phyloP scores from a whole-genome alignment of 2,888 invertebrate species.

The Spodoptera picta region DNA sequence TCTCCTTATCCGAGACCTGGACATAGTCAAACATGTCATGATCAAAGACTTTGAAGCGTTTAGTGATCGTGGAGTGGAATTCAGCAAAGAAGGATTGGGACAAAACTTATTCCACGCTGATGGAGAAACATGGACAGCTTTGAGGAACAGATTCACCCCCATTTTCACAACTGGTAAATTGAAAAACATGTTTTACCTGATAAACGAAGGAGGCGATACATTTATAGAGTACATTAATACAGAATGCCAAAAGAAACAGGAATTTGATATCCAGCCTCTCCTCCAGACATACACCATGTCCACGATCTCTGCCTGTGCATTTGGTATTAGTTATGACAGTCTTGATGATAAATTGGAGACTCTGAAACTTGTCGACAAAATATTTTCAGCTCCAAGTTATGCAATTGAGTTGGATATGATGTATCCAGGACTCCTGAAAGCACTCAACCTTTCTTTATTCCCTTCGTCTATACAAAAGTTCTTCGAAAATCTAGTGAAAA shows the following conservation, averaged over 20 bases:
- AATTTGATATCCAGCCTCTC: slow-evolving; percentile 59
- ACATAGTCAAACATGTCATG: slow-evolving; percentile 70
- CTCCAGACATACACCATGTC: slow-evolving; percentile 65
- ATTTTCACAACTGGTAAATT: slow-evolving; percentile 74
- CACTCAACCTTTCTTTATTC: slow-evolving; percentile 58
- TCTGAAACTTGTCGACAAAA: slow-evolving; percentile 46
- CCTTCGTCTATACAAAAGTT: slow-evolving; percentile 56
- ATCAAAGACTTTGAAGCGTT: slow-evolving; percentile 74
- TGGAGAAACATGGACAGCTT: slow-evolving; percentile 67
- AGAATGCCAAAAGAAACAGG: slow-evolving; percentile 40
- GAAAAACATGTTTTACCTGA: slow-evolving; percentile 72
- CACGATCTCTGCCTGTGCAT: slow-evolving; percentile 66
- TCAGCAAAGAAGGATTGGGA: slow-evolving; percentile 67
- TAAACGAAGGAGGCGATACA: slow-evolving; percentile 63
- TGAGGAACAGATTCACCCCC: slow-evolving; percentile 69
- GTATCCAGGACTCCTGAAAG: slow-evolving; percentile 67
- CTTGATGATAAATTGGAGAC: slow-evolving; percentile 43
- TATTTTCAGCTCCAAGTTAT: slow-evolving; percentile 42
- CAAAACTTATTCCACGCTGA: slow-evolving; percentile 70
- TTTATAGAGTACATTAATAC: slow-evolving; percentile 58
- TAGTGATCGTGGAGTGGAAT: slow-evolving; percentile 66
- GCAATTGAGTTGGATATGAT: slow-evolving; percentile 64
- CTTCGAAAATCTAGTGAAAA: slow-evolving; percentile 60
- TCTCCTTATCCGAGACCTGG: slow-evolving; percentile 69
- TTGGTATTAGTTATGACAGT: slow-evolving; percentile 65